These are phyloP conservation scores for Drosophila sordidapex DNA, from an alignment of 2,888 invertebrate genomes.

Conservation along the genomic window DNA sequence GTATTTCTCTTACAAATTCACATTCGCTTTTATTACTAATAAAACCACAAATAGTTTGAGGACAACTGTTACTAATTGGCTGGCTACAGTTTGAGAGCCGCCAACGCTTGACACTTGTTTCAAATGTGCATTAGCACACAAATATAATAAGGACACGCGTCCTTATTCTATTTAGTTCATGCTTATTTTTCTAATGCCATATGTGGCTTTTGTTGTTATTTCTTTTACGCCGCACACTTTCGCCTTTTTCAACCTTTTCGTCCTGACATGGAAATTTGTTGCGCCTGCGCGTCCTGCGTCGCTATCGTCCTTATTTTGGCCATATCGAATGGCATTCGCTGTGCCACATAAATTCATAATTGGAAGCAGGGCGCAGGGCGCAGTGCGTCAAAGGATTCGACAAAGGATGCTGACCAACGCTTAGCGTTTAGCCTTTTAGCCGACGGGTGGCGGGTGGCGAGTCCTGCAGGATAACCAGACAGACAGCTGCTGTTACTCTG, in stretches of 20 bases:
- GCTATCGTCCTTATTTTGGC: slow-evolving; percentile 13
- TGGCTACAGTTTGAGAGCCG: slow-evolving; percentile 20
- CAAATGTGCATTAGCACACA: neutral
- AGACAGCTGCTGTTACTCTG: slow-evolving; percentile 48
- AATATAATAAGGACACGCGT: slow-evolving; percentile 21
- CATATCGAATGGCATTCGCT: slow-evolving; percentile 43
- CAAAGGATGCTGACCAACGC: slow-evolving; percentile 37
- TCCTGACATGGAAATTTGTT: slow-evolving; percentile 42
- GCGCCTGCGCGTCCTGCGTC: slow-evolving; percentile 54
- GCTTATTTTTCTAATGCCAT: slow-evolving; percentile 27
- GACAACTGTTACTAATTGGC: slow-evolving; percentile 4
- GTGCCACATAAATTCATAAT: slow-evolving; percentile 59
- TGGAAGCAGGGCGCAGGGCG: slow-evolving; percentile 40
- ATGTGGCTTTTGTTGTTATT: slow-evolving; percentile 25
- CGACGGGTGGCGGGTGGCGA: slow-evolving; percentile 38
- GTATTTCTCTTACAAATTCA: neutral
- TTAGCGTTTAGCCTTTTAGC: slow-evolving; percentile 10
- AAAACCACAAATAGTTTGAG: slow-evolving; percentile 3
- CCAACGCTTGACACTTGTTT: slow-evolving; percentile 37
- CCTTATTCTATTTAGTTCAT: slow-evolving; percentile 7
- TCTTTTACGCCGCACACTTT: slow-evolving; percentile 43
- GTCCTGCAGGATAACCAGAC: neutral
- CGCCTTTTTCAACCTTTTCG: slow-evolving; percentile 37
- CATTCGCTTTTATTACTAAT: no score
- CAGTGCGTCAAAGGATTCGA: slow-evolving; percentile 55